Evolutionary conservation across 2,113 vertebrate species (phyloP).

Genomic region (Tauraco erythrolophus): DNA sequence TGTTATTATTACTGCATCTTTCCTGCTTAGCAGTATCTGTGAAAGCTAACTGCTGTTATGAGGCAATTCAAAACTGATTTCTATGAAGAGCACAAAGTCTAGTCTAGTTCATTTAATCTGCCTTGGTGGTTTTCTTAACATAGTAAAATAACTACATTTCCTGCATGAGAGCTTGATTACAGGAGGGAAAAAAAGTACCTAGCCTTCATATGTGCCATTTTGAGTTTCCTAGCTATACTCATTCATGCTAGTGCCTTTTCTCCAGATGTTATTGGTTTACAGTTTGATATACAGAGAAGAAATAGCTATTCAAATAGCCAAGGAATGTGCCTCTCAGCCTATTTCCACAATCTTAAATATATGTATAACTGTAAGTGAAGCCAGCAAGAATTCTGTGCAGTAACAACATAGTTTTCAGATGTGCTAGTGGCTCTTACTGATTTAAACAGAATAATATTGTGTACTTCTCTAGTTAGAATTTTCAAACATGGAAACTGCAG

Average conservation of each 20-base stretch:
- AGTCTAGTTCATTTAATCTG: not conserved
- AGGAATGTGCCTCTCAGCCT: not conserved
- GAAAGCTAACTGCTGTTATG: not conserved
- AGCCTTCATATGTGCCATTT: not conserved
- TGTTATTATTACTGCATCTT: not conserved
- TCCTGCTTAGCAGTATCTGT: not conserved
- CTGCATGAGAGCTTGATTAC: not conserved
- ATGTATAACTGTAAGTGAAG: not conserved
- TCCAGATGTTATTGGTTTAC: not conserved
- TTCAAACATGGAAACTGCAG: not conserved
- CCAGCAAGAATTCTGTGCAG: not conserved
- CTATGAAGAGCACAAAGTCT: not conserved
- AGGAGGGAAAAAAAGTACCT: not conserved
- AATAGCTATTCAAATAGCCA: not conserved
- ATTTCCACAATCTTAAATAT: not conserved
- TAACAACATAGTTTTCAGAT: not conserved
- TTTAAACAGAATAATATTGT: not conserved
- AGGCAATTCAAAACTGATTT: not conserved
- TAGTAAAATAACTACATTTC: not conserved
- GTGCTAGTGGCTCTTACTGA: not conserved
- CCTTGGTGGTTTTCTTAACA: not conserved
- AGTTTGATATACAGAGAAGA: not conserved
- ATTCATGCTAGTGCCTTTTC: not conserved
- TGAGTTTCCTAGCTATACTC: not conserved
- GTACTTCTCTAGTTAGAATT: slow-evolving; percentile 5